Evolutionary conservation across 1,140 invertebrate genomes (phyloP).

Genomic region (Drosophila prosaltans): DNA sequence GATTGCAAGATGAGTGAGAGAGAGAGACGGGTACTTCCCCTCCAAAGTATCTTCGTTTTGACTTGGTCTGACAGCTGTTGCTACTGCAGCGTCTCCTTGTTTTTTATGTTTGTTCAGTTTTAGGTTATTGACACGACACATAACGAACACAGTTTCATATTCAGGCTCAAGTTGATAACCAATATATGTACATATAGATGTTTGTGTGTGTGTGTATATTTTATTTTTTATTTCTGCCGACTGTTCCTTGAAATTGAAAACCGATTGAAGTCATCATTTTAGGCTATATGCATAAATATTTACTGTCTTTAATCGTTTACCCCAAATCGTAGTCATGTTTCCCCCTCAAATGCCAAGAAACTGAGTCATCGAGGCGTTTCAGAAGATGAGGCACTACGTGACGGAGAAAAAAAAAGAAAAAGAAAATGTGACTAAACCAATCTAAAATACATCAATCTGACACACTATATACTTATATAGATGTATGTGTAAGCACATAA

Average conservation of each 20-base stretch:
- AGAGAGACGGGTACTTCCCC: background rate
- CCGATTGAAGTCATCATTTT: background rate
- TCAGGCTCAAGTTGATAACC: slow-evolving; percentile 1
- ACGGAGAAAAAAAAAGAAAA: background rate
- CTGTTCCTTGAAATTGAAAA: background rate
- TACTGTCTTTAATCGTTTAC: slow-evolving; percentile 6
- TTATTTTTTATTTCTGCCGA: background rate
- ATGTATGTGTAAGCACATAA: background rate
- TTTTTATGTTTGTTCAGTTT: slow-evolving; percentile 39
- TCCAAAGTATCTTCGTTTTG: slow-evolving; percentile 50
- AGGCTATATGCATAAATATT: background rate
- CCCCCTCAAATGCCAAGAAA: background rate
- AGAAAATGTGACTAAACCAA: background rate
- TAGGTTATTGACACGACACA: slow-evolving; percentile 64
- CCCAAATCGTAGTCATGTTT: background rate
- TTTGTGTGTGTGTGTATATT: background rate
- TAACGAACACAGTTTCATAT: background rate
- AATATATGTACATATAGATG: background rate
- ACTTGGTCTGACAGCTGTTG: slow-evolving; percentile 56
- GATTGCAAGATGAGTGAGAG: slow-evolving; percentile 42
- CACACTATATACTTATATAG: background rate
- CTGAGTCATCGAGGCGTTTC: background rate
- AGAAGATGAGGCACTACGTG: background rate
- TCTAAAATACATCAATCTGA: slow-evolving; percentile 1
- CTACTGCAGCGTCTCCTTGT: slow-evolving; percentile 21